These are phyloP conservation scores for Tachystola acroxantha DNA, from an alignment of 2,888 invertebrate species.

Conservation along the genomic window DNA sequence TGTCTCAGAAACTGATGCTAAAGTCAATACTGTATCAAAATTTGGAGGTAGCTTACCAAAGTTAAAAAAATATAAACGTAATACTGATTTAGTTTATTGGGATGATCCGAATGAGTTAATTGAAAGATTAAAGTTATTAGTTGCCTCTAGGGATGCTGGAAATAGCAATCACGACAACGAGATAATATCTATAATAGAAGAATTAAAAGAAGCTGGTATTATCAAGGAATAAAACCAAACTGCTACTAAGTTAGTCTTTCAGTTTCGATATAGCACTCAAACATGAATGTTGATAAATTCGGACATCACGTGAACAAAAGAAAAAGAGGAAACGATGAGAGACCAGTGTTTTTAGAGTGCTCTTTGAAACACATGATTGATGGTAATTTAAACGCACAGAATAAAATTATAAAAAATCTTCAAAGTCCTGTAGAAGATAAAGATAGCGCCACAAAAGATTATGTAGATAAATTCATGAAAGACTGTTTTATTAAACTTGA, in stretches of 20 bases:
- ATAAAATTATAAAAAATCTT: slow-evolving; percentile 1
- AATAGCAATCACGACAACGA: slow-evolving; percentile 24
- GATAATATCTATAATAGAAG: slow-evolving; percentile 37
- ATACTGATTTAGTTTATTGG: slow-evolving; percentile 20
- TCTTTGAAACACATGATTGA: neutral
- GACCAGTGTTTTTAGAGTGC: no score
- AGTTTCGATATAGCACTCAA: neutral
- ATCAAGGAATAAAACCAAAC: slow-evolving; percentile 9
- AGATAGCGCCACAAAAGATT: slow-evolving; percentile 1
- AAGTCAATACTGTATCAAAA: neutral
- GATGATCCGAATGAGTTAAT: slow-evolving; percentile 21
- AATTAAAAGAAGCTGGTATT: slow-evolving; percentile 17
- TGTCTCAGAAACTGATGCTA: no score
- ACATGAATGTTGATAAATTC: slow-evolving; percentile 5
- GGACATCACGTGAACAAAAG: slow-evolving; percentile 4
- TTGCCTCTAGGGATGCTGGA: slow-evolving; percentile 19
- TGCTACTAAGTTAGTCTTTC: neutral
- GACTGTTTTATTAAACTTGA: neutral
- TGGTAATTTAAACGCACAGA: neutral
- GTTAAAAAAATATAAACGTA: slow-evolving; percentile 10
- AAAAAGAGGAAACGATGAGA: neutral
- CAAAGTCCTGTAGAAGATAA: neutral
- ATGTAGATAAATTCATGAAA: slow-evolving; percentile 1
- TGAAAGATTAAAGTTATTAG: slow-evolving; percentile 18
- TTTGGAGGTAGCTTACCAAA: slow-evolving; percentile 10